Base-by-base conservation (phyloP, 2,113 vertebrate species). In the Dicaeum eximium region DNA sequence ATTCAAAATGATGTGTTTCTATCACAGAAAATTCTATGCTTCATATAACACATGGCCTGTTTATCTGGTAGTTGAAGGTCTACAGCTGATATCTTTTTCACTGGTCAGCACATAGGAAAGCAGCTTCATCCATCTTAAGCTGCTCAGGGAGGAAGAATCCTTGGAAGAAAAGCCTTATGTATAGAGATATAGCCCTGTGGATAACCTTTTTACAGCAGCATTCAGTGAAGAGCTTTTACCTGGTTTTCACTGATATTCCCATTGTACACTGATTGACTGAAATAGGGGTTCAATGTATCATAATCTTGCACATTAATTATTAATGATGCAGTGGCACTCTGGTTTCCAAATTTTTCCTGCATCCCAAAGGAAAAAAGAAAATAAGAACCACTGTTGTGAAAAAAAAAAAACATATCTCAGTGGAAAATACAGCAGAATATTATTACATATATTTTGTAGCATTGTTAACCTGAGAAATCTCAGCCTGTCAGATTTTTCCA, bases 271-370 rank as follows among this genome's bases (percentile, higher is more conserved):
- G 33, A 96, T 56, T 96, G 98, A 62, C 42, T 96, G 96, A 99
- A 99, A 90, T 96, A 98, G 2, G 98, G 98, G 86, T 98, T 98
- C 89, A 98, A 5, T 18, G 98, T 98, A 57, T 99, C 98, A 65
- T 96, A 98, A 84, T 99, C 98, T 38, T 75, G 1, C 2, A 99
- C 86, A 2, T 24, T 42, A 31, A 99, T 97, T 81, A 74, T 42
- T 64, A 97, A 53, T 0, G 88, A 82, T 16, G 70, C 75, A 14
- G 40, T 96, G 64, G 48, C 82, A 15, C 18, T 95, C 50, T 94
- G 95, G 56, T 7, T 31, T 82, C 96, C 97, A 69, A 94, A 40
- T 66, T 3, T 80, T 90, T 97, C 96, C 96, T 96, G 45, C 15
- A 80, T 48, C 14, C 62, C 94, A 74, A 83, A 14, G 65, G 56